Evolutionary conservation across 2,797 vertebrate genomes (phyloP).

Genomic region (Prionace glauca): DNA sequence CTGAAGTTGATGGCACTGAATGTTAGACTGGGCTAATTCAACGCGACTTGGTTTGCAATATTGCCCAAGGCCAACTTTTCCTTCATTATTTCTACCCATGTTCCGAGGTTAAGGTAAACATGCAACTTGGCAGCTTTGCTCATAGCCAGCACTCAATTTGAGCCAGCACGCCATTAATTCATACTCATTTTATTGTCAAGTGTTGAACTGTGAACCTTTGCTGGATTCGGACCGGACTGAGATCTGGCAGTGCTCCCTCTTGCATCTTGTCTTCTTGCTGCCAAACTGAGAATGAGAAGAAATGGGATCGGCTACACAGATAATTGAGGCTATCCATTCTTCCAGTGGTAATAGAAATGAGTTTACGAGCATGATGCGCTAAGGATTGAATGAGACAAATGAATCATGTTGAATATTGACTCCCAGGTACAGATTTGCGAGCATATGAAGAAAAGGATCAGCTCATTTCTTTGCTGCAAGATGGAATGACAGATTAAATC

Average conservation of each 20-base stretch:
- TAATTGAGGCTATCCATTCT: slow-evolving; percentile 14
- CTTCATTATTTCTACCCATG: not conserved
- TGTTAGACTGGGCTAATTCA: not conserved
- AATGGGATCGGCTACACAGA: not conserved
- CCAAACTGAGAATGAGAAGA: not conserved
- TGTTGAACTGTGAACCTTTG: not conserved
- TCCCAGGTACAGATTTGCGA: not conserved
- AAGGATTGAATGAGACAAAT: slow-evolving; percentile 26
- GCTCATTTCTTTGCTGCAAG: not conserved
- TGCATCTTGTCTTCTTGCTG: not conserved
- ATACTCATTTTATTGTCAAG: not conserved
- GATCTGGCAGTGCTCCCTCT: not conserved
- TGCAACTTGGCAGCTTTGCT: not conserved
- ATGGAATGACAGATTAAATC: slow-evolving; percentile 34
- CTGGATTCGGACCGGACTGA: not conserved
- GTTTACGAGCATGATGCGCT: not conserved
- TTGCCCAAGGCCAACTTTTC: not conserved
- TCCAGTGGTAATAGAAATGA: not conserved
- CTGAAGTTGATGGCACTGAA: not conserved
- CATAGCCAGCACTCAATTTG: not conserved
- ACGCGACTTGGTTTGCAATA: not conserved
- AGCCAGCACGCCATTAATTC: not conserved
- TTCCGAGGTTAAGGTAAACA: not conserved
- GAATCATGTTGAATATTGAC: slow-evolving; percentile 12
- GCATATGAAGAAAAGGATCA: not conserved